A percentile compares a stretch with the other conserved stretches of the same genome.
phyloP scores from a whole-genome alignment of 2,888 invertebrate species.

The Zygaena filipendulae region DNA sequence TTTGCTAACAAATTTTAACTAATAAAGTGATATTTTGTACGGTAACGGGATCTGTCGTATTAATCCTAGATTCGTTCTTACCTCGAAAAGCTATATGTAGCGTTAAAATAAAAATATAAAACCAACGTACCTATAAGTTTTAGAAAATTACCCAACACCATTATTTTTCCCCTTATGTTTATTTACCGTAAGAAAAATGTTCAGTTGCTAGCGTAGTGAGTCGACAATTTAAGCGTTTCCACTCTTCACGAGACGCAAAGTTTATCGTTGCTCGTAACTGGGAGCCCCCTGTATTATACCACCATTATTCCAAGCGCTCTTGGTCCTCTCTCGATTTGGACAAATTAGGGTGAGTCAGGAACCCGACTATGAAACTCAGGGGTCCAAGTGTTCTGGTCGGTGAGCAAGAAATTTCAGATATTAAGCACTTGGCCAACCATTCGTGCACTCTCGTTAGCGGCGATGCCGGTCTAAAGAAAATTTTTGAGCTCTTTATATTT shows the following conservation, averaged over 20 bases:
- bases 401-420: constrained; percentile 52
- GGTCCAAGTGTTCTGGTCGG: constrained; percentile 29
- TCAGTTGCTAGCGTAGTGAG: constrained; percentile 50
- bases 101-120: too few species aligned
- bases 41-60: too few species aligned
- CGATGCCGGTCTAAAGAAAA: constrained; percentile 42
- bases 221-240: constrained; percentile 61
- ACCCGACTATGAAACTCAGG: constrained; percentile 12
- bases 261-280: constrained; percentile 62
- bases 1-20: too few species aligned
- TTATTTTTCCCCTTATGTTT: too few species aligned
- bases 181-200: constrained; percentile 49
- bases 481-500: too few species aligned
- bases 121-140: too few species aligned
- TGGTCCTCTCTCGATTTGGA: constrained; percentile 18
- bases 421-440: constrained; percentile 48
- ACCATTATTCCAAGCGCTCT: constrained; percentile 31
- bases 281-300: constrained; percentile 32
- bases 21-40: too few species aligned
- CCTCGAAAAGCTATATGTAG: too few species aligned
- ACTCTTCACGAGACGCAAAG: constrained; percentile 55
- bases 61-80: too few species aligned
- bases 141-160: too few species aligned
- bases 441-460: constrained; percentile 50
- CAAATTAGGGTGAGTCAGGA: constrained; percentile 15